Evolutionary conservation across 2,888 invertebrate genomes (phyloP), one percentile per base, ranked within the genome.

Genomic region (Phalera bucephala): DNA sequence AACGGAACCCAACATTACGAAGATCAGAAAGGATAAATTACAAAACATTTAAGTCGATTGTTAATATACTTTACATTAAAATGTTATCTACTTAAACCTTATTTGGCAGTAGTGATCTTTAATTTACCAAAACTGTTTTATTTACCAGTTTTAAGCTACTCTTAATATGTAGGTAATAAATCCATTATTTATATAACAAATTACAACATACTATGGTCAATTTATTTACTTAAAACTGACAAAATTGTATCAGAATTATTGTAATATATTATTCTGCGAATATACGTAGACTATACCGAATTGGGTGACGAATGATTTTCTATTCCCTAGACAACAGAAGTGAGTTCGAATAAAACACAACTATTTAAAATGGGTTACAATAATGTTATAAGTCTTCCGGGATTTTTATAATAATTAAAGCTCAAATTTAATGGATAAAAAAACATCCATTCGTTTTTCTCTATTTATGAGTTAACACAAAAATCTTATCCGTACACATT

Each of bases 391-490:
- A 79, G 75, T 82, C 77, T 75, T 79, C 73, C 71, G 57, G 75
- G 70, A 79, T 80, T 82, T 51, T 84, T 83, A 84, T 77, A 73
- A 83, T 88, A 86, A 85, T 89, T 89, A 89, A 89, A 89, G 88
- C 88, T 89, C 83, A 84, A 84, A 82, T 80, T 78, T 73, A 72
- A 77, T 80, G 76, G 78, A 78, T 78, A 71, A 59, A 57, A 66
- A 66, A 59, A 61, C 64, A 80, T 70, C 73, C 79, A 78, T 71
- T 52, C 55, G n/a, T 53, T 57, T 57, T 29, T 19, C 8, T 72
- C 64, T 65, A 72, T 68, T 61, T 53, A 65, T 73, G 68, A 72
- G 56, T 63, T 60, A 72, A 78, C 75, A 64, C 57, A 73, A 77
- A 72, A 75, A 66, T 50, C 75, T 73, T 75, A 75, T 64, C 44